Evolutionary conservation across 2,797 vertebrate genomes (phyloP), one percentile per base, ranked within the genome.

Genomic region (Huso huso): DNA sequence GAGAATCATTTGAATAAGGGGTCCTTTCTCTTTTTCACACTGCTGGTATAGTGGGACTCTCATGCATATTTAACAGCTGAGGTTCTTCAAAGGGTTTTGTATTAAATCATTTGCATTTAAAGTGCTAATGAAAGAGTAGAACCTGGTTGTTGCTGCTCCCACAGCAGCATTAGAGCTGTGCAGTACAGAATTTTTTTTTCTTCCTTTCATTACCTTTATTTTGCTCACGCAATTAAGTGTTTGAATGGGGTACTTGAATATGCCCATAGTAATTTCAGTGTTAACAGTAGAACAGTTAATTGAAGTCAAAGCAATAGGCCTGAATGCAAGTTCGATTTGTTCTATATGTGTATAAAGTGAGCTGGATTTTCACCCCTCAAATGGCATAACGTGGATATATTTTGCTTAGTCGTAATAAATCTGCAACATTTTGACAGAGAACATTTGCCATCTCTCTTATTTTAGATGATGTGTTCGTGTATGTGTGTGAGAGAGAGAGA

Each of bases 41-140:
- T 71, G 63, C 23, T 48, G 57, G 72, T 60, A 75, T 72, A 76
- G 72, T 78, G 76, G 71, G 77, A 75, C 75, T 70, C 58, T 77
- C 78, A 79, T 84, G 81, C 81, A 87, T 86, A 85, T 86, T 86
- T 84, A 87, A 86, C 80, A 77, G 73, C 69, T 75, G 75, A 70
- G 77, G 78, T 74, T 85, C 84, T 87, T 89, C 84, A 88, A 88
- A 89, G 86, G 78, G 71, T 74, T 37, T 37, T 77, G 72, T 80
- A 81, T 74, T 79, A 79, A 79, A 82, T 86, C 82, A 89, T 88
- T 88, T 81, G 83, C 82, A 87, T 90, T 87, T 86, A 76, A 69
- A 84, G 74, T 83, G 79, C 78, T 86, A 87, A 89, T 88, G 82
- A 87, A 87, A 87, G 77, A 73, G 74, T 63, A 62, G 75, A 78